Evolutionary conservation across 2,888 invertebrate species (phyloP).

Genomic region (Tortrix viridana): DNA sequence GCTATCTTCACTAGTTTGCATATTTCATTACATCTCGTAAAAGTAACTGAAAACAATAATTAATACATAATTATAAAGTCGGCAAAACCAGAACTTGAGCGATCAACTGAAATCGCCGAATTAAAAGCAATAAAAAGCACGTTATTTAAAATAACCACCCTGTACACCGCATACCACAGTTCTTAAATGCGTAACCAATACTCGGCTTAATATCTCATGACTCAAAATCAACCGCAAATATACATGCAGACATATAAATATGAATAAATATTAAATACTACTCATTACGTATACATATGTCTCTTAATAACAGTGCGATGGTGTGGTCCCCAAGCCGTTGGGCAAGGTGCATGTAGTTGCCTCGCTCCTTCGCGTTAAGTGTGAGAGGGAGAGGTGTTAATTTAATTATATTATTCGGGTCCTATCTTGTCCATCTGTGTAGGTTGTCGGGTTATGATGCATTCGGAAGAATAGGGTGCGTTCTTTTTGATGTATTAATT

Average conservation of each 20-base stretch:
- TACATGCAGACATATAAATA: conserved; percentile 12
- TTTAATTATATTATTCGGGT: conserved; percentile 42
- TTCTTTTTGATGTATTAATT: not conserved
- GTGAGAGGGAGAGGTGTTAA: conserved; percentile 34
- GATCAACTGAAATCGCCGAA: not conserved
- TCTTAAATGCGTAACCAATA: conserved; percentile 33
- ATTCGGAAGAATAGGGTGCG: conserved; percentile 26
- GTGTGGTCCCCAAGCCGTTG: conserved; percentile 16
- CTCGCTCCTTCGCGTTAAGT: conserved; percentile 21
- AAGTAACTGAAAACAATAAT: too few species aligned
- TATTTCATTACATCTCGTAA: too few species aligned
- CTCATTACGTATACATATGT: conserved; percentile 12
- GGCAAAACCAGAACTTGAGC: too few species aligned
- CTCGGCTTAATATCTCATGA: conserved; percentile 29
- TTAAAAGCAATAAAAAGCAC: too few species aligned
- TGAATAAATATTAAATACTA: conserved; percentile 1
- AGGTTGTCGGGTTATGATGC: conserved; percentile 29
- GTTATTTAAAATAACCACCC: not conserved
- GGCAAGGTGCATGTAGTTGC: conserved; percentile 35
- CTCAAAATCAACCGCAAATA: conserved; percentile 30
- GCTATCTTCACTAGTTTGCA: too few species aligned
- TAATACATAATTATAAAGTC: too few species aligned
- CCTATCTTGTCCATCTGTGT: conserved; percentile 39
- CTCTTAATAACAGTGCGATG: conserved; percentile 19
- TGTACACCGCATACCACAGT: conserved; percentile 24